These are phyloP conservation scores for Rhamnusium bicolor DNA, from an alignment of 2,888 invertebrate genomes.

Conservation along the genomic window DNA sequence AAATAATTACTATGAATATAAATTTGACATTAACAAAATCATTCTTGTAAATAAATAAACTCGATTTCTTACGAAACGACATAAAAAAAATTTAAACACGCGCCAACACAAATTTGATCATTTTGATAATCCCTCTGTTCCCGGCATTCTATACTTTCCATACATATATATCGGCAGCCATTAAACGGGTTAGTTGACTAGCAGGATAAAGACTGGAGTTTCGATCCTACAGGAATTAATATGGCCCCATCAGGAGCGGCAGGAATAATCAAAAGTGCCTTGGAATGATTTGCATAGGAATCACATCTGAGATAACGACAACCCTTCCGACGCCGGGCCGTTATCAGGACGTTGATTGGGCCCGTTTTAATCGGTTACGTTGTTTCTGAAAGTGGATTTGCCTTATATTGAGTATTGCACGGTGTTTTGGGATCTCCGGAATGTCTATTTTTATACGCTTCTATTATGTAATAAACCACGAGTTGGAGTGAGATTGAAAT, in stretches of 20 bases:
- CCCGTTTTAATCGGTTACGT: slow-evolving; percentile 51
- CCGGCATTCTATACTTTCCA: background rate
- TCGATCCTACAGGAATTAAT: slow-evolving; percentile 49
- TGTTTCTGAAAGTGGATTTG: slow-evolving; percentile 29
- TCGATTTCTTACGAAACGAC: too few relatives aligned
- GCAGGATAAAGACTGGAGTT: slow-evolving; percentile 32
- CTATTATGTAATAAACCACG: background rate
- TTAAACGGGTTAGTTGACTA: slow-evolving; percentile 3
- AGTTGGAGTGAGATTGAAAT: background rate
- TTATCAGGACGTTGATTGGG: slow-evolving; percentile 57
- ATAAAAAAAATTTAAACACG: too few relatives aligned
- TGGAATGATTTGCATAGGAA: slow-evolving; percentile 62
- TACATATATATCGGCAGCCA: slow-evolving; percentile 13
- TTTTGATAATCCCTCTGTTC: background rate
- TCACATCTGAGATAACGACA: slow-evolving; percentile 63
- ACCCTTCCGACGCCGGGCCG: slow-evolving; percentile 58
- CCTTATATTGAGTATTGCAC: slow-evolving; percentile 16
- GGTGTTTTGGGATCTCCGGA: background rate
- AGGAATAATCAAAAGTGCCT: slow-evolving; percentile 61
- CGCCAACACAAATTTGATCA: too few relatives aligned
- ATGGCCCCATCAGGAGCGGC: slow-evolving; percentile 51
- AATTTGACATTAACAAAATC: too few relatives aligned
- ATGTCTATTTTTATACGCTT: background rate
- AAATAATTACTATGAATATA: too few relatives aligned
- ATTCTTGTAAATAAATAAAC: too few relatives aligned